phyloP scores from a whole-genome alignment of 2,113 vertebrate species.

The Daboia siamensis region DNA sequence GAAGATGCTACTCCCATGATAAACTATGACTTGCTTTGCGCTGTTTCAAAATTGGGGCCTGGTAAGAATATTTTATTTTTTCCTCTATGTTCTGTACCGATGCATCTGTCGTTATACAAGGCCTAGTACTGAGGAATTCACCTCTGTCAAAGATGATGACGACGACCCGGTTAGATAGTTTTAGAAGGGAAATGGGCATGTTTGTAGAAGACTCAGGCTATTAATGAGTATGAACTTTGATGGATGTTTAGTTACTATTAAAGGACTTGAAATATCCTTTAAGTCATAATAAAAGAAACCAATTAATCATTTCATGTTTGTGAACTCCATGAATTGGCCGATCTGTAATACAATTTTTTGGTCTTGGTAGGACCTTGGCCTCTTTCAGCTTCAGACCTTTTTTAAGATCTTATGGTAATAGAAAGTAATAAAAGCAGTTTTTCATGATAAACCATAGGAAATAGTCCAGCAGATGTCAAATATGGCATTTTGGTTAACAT shows the following conservation, averaged over 20 bases:
- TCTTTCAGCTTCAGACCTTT: neutral
- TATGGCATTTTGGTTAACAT: too few species aligned
- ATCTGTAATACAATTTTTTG: neutral
- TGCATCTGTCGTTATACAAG: neutral
- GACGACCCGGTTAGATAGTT: neutral
- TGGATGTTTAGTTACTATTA: neutral
- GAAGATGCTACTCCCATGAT: conserved; percentile 89
- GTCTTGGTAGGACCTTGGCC: neutral
- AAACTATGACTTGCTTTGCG: conserved; percentile 95
- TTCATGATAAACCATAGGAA: neutral
- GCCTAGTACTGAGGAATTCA: neutral
- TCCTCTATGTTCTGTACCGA: neutral
- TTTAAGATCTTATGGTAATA: neutral
- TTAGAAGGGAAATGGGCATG: neutral
- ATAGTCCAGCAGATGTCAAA: neutral
- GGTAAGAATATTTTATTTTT: conserved; percentile 67
- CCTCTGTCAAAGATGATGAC: neutral
- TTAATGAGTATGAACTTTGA: neutral
- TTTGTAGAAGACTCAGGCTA: neutral
- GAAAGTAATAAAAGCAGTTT: neutral
- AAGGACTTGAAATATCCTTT: neutral
- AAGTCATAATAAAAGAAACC: neutral
- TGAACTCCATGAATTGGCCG: neutral
- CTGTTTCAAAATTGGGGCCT: conserved; percentile 93
- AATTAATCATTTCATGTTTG: neutral